Evolutionary conservation across 1,140 invertebrate species (phyloP).

Genomic region (Aphidius ervi): DNA sequence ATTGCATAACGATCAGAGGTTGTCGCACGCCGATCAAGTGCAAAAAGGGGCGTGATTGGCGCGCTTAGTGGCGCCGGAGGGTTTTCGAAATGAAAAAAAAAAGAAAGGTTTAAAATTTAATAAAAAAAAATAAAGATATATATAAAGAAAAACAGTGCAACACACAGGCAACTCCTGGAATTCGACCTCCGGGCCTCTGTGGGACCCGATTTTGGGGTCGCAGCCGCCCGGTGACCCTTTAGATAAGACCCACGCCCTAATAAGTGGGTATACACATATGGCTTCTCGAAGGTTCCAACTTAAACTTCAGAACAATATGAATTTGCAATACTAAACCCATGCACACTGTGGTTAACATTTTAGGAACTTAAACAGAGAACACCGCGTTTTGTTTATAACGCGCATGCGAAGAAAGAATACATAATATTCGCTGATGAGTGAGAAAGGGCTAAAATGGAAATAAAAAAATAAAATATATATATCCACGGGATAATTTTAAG

Average conservation of each 20-base stretch:
- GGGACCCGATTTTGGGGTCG: constrained; percentile 45
- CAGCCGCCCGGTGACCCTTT: constrained; percentile 48
- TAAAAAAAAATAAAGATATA: not conserved
- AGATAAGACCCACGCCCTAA: constrained; percentile 54
- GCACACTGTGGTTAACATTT: constrained; percentile 40
- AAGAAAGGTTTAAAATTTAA: not conserved
- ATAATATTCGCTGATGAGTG: not conserved
- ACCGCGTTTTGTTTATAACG: not conserved
- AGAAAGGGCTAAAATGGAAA: not conserved
- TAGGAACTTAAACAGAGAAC: constrained; percentile 24
- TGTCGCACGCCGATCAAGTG: not conserved
- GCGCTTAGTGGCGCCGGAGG: constrained; percentile 15
- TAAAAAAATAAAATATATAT: not conserved
- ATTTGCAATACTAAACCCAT: too few species aligned
- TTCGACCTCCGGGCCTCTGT: constrained; percentile 41
- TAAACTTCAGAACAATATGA: constrained; percentile 9
- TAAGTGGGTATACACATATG: constrained; percentile 48
- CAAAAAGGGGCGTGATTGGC: constrained; percentile 13
- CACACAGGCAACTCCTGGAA: constrained; percentile 48
- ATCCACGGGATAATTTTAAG: constrained; percentile 8
- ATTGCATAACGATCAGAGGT: too few species aligned
- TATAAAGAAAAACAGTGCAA: constrained; percentile 25
- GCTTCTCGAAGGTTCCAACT: constrained; percentile 29
- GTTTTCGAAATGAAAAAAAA: not conserved
- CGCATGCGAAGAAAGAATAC: too few species aligned